phyloP scores from a whole-genome alignment of 2,113 vertebrate species.

The Mesocricetus auratus region DNA sequence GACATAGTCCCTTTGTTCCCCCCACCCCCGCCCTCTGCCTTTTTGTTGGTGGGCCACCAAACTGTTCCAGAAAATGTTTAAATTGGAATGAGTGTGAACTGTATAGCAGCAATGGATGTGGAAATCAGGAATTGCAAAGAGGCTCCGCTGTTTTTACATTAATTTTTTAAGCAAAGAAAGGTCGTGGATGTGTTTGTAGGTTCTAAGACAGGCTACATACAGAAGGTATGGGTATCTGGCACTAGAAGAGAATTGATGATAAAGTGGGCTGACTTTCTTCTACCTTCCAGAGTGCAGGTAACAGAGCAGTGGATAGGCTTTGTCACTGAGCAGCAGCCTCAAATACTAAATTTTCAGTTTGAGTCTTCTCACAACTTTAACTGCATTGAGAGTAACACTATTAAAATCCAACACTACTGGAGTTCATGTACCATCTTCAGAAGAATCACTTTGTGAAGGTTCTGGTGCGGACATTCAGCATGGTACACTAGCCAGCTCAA shows the following conservation, averaged over 20 bases:
- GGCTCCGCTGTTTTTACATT: background rate
- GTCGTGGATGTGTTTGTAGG: background rate
- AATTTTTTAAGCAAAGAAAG: background rate
- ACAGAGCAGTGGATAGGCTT: background rate
- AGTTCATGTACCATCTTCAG: background rate
- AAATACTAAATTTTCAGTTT: background rate
- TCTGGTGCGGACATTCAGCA: no score
- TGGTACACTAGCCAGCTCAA: no score
- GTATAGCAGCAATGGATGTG: no score
- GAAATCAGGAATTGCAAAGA: background rate
- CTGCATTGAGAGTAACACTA: background rate
- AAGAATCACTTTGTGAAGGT: rapidly evolving
- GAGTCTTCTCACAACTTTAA: background rate
- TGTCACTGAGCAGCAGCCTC: background rate
- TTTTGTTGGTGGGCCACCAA: no score
- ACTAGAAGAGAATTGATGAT: background rate
- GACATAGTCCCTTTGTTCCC: background rate
- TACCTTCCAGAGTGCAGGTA: no score
- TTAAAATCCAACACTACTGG: background rate
- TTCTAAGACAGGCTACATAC: background rate
- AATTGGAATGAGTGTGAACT: background rate
- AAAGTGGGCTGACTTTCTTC: no score
- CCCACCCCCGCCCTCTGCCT: no score
- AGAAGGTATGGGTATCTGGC: background rate
- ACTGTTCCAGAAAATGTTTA: background rate